A percentile compares a stretch with the other conserved stretches of the same genome.
Evolutionary conservation across 2,797 vertebrate genomes (phyloP).

Genomic region (Crocodylus rhombifer): DNA sequence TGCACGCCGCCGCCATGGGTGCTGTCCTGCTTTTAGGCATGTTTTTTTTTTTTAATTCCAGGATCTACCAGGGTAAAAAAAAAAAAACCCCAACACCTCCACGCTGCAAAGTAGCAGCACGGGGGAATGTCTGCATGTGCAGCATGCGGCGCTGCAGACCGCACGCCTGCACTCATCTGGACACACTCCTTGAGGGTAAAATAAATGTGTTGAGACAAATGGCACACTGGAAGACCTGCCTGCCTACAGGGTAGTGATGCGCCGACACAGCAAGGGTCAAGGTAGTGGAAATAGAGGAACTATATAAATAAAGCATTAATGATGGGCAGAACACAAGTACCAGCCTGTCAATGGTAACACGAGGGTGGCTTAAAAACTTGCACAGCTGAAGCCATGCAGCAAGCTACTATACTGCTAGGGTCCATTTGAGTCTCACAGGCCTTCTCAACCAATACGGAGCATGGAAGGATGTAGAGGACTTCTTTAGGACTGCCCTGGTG

Average conservation of each 20-base stretch:
- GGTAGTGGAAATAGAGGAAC: neutral
- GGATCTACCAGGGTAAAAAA: too few species aligned
- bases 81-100: too few species aligned
- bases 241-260: neutral
- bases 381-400: neutral
- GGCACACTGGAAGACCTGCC: neutral
- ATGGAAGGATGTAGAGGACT: neutral
- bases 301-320: neutral
- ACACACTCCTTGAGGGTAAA: neutral
- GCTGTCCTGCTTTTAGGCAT: too few species aligned
- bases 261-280: neutral
- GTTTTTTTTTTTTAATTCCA: too few species aligned
- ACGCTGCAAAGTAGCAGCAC: too few species aligned
- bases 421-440: neutral
- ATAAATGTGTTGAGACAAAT: neutral
- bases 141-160: too few species aligned
- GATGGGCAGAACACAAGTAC: neutral
- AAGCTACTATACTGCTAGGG: neutral
- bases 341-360: accelerated
- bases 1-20: too few species aligned
- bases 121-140: too few species aligned
- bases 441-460: neutral
- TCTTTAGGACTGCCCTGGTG: neutral
- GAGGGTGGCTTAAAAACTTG: neutral
- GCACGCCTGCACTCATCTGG: too few species aligned